Evolutionary conservation across 2,113 vertebrate species (phyloP).

Genomic region (Catagonus wagneri): DNA sequence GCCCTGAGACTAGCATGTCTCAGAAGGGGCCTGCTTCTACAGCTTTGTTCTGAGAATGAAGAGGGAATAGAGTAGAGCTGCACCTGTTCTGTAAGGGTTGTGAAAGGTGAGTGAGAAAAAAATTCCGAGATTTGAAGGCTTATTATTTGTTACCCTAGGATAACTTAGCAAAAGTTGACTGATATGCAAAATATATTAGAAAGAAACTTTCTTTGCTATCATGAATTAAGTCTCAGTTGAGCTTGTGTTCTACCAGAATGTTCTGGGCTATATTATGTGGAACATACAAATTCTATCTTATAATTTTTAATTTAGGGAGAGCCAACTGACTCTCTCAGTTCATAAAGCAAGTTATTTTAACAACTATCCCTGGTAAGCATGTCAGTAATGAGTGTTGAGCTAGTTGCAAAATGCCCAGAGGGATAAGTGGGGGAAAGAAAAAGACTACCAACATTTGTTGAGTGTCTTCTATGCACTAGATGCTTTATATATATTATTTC

Average conservation of each 20-base stretch:
- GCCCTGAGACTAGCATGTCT: background rate
- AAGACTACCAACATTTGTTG: background rate
- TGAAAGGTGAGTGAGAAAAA: background rate
- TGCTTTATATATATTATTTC: background rate
- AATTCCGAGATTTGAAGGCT: background rate
- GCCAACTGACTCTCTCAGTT: background rate
- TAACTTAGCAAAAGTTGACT: background rate
- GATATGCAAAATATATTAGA: background rate
- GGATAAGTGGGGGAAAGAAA: background rate
- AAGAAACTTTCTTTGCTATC: background rate
- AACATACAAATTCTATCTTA: conserved; percentile 32
- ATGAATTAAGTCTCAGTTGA: background rate
- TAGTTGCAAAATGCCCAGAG: background rate
- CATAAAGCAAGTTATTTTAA: conserved; percentile 24
- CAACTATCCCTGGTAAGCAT: background rate
- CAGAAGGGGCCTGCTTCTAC: background rate
- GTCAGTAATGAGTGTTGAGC: background rate
- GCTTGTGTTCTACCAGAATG: background rate
- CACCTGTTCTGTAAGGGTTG: background rate
- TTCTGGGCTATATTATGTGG: background rate
- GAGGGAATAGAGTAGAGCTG: background rate
- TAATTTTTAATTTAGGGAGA: background rate
- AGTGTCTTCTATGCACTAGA: background rate
- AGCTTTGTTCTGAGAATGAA: conserved; percentile 10
- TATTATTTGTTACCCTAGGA: background rate